These are phyloP conservation scores for Xerus inauris DNA, from an alignment of 2,113 vertebrate genomes.

Conservation along the genomic window DNA sequence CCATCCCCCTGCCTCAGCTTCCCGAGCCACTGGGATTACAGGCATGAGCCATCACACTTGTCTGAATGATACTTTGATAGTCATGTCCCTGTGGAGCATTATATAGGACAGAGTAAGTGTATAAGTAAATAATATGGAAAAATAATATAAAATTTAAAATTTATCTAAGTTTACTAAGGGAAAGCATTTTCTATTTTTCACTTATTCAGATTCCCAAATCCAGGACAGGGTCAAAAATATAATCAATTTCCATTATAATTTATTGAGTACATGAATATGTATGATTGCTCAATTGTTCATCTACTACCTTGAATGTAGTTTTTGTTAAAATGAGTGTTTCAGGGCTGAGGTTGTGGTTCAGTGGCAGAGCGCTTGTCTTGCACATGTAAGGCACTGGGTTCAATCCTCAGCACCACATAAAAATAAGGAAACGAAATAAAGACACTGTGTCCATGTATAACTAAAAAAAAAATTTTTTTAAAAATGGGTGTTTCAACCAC, in stretches of 20 bases:
- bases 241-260: not conserved
- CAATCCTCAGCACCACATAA: no score
- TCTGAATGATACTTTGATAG: not conserved
- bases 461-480: no score
- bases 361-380: no score
- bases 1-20: no score
- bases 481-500: not conserved
- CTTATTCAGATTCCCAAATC: not conserved
- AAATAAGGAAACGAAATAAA: no score
- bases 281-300: not conserved
- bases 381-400: no score
- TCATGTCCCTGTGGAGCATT: rapidly evolving
- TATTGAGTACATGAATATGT: not conserved
- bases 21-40: no score
- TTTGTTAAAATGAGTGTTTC: not conserved
- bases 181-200: not conserved
- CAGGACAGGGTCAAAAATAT: not conserved
- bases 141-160: not conserved
- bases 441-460: no score
- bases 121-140: not conserved
- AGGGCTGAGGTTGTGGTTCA: no score
- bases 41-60: no score
- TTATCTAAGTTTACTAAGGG: not conserved
- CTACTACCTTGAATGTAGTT: not conserved
- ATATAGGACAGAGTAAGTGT: not conserved